Conservation (phyloP, 2,113 vertebrate genomes). For the Anseranas semipalmata region DNA sequence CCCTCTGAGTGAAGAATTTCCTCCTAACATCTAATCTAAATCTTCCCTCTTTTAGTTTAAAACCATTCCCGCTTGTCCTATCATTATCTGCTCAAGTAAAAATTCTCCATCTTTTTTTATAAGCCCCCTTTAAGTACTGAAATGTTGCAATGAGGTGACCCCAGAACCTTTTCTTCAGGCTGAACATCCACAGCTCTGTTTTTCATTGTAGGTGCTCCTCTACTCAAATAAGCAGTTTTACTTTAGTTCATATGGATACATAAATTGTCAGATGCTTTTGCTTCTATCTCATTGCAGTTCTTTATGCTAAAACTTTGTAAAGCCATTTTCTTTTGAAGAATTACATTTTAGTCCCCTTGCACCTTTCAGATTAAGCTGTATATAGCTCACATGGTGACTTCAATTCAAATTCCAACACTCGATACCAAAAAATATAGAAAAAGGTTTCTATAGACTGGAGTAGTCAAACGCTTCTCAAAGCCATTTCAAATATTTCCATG, state of each 20-base stretch:
- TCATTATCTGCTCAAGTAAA: too few species aligned
- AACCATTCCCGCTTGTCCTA: too few species aligned
- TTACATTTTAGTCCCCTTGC: neutral
- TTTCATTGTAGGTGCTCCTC: too few species aligned
- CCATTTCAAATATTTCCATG: neutral
- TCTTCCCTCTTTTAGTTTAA: too few species aligned
- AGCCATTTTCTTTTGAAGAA: neutral
- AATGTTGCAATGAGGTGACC: too few species aligned
- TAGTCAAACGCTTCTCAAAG: neutral
- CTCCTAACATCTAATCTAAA: too few species aligned
- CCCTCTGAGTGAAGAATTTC: too few species aligned
- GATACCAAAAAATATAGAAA: neutral
- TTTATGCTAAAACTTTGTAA: neutral
- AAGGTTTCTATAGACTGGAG: neutral
- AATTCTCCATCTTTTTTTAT: too few species aligned
- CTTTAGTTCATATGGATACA: neutral
- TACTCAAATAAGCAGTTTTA: neutral
- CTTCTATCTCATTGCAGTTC: neutral
- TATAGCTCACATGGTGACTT: neutral
- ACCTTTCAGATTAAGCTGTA: neutral
- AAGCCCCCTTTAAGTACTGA: too few species aligned
- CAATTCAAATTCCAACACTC: neutral
- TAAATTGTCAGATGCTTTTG: neutral
- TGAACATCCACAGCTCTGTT: too few species aligned
- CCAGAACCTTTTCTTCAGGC: too few species aligned